Base-by-base conservation (phyloP, 2,888 invertebrate genomes). In the Caenorhabditis doughertyi region DNA sequence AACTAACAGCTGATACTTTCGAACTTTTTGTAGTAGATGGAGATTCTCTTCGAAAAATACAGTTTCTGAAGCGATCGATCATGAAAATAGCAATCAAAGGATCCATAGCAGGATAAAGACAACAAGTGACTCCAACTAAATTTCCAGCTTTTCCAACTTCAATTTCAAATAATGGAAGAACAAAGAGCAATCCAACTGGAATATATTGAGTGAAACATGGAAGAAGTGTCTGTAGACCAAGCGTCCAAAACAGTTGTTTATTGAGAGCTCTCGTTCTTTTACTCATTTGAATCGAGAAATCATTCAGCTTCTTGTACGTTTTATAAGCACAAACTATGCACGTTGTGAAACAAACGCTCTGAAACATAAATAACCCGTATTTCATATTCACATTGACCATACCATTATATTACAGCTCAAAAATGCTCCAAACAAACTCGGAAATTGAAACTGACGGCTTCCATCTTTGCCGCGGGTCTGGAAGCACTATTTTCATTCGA, bases 241-340 rank as follows among this genome's bases (percentile, higher is more conserved):
- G 76, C 3, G 76, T 68, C 67, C 67, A 53, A 51, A 76, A 76
- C 4, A 76, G 49, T 51, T 76, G 76, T 23, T 68, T 68, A 42
- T 76, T 67, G 21, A 76, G 67, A 21, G 58, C 51, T 2, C 68
- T 58, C 1, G 74, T 67, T n/a, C 74, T 18, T 4, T 55, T 42
- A 35, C 74, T 74, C 74, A 74, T 74, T 53, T 62, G 72, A 21
- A 42, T 62, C 0, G 72, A 53, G 42, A 72, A 32, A 25, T 72
- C 72, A 44, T 62, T 72, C 16, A 72, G 62, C 21, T 72, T 72
- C 4, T 27, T n/a, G 44, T 72, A 72, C 21, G 72, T 72, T 42
- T 72, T 72, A 25, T 53, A 62, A 32, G 72, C 72, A 27, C 72
- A 72, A 16, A 62, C 53, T n/a, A 74, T 29, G 47, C 73, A 74